A percentile compares a stretch with the other conserved stretches of the same genome.
Evolutionary conservation across 2,113 vertebrate genomes (phyloP).

Genomic region (Prunella himalayana): DNA sequence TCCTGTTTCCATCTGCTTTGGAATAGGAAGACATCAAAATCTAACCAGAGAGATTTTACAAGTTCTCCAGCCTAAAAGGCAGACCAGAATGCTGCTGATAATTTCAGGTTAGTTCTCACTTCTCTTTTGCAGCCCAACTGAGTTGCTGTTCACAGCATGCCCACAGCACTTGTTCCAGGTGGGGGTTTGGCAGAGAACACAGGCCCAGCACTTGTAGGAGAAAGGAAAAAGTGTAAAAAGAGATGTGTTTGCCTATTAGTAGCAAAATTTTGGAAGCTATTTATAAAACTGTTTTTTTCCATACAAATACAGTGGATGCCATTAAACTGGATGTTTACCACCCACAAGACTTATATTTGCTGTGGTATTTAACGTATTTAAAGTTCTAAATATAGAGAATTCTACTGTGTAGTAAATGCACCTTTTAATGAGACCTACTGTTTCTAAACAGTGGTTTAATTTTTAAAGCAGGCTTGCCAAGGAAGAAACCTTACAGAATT

Average conservation of each 20-base stretch:
- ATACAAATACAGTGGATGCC: neutral
- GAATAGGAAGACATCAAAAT: neutral
- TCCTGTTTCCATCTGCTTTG: neutral
- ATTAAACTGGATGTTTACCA: constrained; percentile 33
- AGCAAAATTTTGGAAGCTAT: constrained; percentile 6
- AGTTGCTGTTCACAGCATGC: neutral
- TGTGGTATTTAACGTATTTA: neutral
- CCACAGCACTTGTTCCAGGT: neutral
- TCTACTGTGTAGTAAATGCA: constrained; percentile 5
- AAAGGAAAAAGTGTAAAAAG: neutral
- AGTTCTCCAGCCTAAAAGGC: neutral
- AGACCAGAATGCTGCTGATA: neutral
- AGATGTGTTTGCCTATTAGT: neutral
- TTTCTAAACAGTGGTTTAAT: neutral
- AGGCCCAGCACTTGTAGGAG: neutral
- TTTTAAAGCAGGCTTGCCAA: constrained; percentile 5
- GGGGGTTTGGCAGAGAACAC: neutral
- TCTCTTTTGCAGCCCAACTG: neutral
- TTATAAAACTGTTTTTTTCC: neutral
- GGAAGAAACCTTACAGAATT: neutral
- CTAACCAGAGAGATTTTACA: neutral
- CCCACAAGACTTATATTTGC: neutral
- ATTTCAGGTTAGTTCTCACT: neutral
- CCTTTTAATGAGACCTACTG: constrained; percentile 33
- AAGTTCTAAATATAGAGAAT: neutral